These are phyloP conservation scores for Panagrolaimus sp. DNA, from an alignment of 1,140 invertebrate species.

Conservation along the genomic window DNA sequence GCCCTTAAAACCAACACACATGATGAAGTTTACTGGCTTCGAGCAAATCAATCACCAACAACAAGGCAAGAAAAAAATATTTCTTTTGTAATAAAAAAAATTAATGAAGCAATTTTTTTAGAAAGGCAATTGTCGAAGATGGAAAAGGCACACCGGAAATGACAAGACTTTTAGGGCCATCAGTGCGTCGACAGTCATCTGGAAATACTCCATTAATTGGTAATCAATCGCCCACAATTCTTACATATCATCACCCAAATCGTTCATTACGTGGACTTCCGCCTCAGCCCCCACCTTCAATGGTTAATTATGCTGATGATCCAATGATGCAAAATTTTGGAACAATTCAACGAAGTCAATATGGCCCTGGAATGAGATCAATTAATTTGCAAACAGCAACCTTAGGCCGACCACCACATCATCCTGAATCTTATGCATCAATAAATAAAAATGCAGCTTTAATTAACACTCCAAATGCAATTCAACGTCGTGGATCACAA, in stretches of 20 bases:
- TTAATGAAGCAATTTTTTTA: too few species aligned
- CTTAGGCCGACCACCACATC: not conserved
- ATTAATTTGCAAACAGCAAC: conserved; percentile 9
- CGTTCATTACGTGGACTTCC: conserved; percentile 9
- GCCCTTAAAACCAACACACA: conserved; percentile 12
- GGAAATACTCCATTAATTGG: not conserved
- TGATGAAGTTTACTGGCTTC: conserved; percentile 14
- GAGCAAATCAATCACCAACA: conserved; percentile 4
- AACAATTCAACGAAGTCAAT: not conserved
- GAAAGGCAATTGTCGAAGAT: not conserved
- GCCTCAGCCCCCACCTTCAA: not conserved
- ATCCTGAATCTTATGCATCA: conserved; percentile 2
- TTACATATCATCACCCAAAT: not conserved
- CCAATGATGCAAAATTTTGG: conserved; percentile 15
- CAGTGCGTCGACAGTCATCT: conserved; percentile 1
- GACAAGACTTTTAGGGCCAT: conserved; percentile 5
- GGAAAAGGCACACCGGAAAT: conserved; percentile 11
- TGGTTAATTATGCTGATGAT: conserved; percentile 3
- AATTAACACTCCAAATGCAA: not conserved
- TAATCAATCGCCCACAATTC: conserved; percentile 10
- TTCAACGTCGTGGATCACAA: not conserved
- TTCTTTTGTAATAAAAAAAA: not conserved
- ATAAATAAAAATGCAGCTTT: conserved; percentile 1
- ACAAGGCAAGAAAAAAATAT: not conserved
- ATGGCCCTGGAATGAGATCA: not conserved